phyloP scores from a whole-genome alignment of 2,888 invertebrate genomes.

The Chydorus sphaericus region DNA sequence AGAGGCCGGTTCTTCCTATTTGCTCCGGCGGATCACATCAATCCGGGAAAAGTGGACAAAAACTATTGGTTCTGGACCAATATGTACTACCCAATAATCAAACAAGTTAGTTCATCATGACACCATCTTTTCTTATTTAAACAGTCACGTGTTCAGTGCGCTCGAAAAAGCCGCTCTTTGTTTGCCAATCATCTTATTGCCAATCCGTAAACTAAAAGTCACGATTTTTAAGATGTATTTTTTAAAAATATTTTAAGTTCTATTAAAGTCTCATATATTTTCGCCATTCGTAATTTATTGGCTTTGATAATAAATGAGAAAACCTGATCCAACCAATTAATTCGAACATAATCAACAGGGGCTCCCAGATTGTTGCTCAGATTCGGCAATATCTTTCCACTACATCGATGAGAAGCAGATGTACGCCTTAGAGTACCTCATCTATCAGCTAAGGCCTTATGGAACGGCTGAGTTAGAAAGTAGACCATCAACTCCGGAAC shows the following conservation, averaged over 20 bases:
- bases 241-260: too few species aligned
- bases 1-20: conserved; percentile 89
- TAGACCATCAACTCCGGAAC: not conserved
- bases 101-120: conserved; percentile 39
- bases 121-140: too few species aligned
- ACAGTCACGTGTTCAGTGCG: too few species aligned
- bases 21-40: conserved; percentile 78
- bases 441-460: conserved; percentile 74
- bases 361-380: conserved; percentile 63
- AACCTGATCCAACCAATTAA: too few species aligned
- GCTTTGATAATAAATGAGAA: too few species aligned
- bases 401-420: conserved; percentile 80
- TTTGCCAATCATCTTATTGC: too few species aligned
- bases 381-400: conserved; percentile 87
- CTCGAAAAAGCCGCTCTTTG: too few species aligned
- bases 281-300: too few species aligned
- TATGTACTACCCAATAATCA: conserved; percentile 77
- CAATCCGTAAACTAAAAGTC: too few species aligned
- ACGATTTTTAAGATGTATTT: too few species aligned
- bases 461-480: conserved; percentile 24
- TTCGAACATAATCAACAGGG: too few species aligned
- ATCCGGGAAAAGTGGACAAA: conserved; percentile 64
- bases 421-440: conserved; percentile 85
- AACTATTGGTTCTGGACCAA: conserved; percentile 88
- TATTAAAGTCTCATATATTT: too few species aligned